Conservation (phyloP, 2,797 vertebrate genomes). For the Morus bassanus region DNA sequence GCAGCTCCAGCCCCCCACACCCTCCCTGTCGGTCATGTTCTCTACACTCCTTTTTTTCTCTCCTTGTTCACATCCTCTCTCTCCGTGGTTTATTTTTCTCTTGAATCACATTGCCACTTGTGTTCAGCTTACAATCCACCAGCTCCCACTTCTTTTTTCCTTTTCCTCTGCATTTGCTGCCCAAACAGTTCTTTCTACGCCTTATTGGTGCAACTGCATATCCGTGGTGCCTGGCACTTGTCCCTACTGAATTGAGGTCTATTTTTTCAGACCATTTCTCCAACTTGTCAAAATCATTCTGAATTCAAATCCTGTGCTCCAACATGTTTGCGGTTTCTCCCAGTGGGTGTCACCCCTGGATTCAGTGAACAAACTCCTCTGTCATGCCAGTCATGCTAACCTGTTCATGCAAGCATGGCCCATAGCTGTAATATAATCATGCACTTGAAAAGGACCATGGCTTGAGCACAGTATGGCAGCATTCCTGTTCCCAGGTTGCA, state of each 20-base stretch:
- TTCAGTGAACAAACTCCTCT: neutral
- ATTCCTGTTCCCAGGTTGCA: neutral
- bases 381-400: neutral
- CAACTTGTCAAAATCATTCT: neutral
- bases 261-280: neutral
- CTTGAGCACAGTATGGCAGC: neutral
- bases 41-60: neutral
- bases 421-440: neutral
- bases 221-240: neutral
- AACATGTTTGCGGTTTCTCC: neutral
- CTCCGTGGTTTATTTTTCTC: neutral
- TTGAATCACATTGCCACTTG: neutral
- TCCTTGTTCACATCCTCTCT: neutral
- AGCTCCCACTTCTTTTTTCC: neutral
- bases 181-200: neutral
- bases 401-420: neutral
- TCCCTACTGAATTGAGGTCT: neutral
- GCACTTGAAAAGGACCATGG: neutral
- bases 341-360: neutral
- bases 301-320: neutral
- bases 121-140: neutral
- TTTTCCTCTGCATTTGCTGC: neutral
- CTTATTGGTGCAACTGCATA: too few species aligned
- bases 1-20: neutral
- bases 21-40: neutral